Conservation (phyloP, 2,888 invertebrate species). For the Malthinus flaveolus region DNA sequence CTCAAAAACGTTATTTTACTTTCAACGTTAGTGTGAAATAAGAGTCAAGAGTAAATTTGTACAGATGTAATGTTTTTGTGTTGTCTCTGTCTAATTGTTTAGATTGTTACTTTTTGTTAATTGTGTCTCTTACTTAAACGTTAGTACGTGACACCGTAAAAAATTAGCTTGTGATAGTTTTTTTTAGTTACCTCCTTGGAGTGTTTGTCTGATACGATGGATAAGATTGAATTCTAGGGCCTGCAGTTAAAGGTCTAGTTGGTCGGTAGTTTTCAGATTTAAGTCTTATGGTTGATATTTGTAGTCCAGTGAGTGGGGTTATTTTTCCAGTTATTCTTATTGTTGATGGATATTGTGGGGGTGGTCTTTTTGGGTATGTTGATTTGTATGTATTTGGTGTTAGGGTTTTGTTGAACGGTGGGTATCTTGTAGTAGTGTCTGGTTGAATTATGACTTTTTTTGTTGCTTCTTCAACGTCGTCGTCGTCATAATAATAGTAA, state of each 20-base stretch:
- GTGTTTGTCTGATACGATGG: background rate
- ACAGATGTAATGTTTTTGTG: too few species aligned
- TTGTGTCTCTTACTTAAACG: too few species aligned
- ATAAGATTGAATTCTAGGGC: background rate
- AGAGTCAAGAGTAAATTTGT: too few species aligned
- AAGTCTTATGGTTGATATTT: background rate
- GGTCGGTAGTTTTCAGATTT: background rate
- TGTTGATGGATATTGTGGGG: background rate
- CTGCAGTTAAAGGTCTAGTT: background rate
- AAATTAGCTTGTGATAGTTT: too few species aligned
- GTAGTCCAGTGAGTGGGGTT: background rate
- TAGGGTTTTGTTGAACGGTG: background rate
- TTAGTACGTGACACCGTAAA: too few species aligned
- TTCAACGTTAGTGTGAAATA: too few species aligned
- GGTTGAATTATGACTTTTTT: background rate
- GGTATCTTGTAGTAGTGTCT: background rate
- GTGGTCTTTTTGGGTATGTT: background rate
- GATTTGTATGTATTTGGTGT: too few species aligned
- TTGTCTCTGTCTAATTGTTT: too few species aligned
- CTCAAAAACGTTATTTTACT: too few species aligned
- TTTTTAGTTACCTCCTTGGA: conserved; percentile 1
- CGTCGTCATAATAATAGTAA: conserved; percentile 18
- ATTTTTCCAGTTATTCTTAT: conserved; percentile 3
- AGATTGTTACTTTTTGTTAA: too few species aligned
- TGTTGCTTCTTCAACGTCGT: background rate